Evolutionary conservation across 2,888 invertebrate genomes (phyloP), one percentile per base, ranked within the genome.

Genomic region (Eustalomyia histrio): DNA sequence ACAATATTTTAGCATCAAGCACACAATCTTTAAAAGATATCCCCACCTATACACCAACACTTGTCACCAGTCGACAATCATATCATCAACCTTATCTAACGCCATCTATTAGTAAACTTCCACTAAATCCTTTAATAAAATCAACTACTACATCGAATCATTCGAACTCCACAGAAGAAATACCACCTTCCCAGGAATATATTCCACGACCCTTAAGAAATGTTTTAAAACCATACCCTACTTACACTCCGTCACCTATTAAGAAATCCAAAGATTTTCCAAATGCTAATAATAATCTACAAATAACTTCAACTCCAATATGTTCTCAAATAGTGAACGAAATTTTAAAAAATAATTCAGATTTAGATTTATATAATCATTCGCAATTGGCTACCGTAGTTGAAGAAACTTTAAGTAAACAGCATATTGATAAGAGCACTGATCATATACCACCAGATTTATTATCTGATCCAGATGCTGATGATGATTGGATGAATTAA

Each of bases 401-500:
- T 0, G 65, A 64, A 3, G n/a, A 67, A 53, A 17, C 50, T 14
- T 8, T 64, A 17, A 57, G 61, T 57, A 47, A 72, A 35, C 33
- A 76, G n/a, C 29, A 67, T 14, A 69, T 61, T 9, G 81, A 81
- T 61, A 24, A 35, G 6, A 81, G 57, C 47, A 61, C 50, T 29
- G 74, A 81, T 67, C 81, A 80, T 39, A 74, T 64, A 73, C 67
- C 76, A 3, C 18, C 50, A 7, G 80, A 80, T 16, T 47, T 81
- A 14, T 55, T 76, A 43, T 72, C 80, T 18, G 50, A 65, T 52
- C 24, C 2, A 18, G 83, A 84, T 80, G 82, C 83, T 0, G 79
- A 79, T 8, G 83, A 84, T 53, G 84, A 84, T 76, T 84, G 83
- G 83, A 63, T 83, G 16, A 57, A 64, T n/a, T 63, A 16, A n/a